Base-by-base conservation (phyloP, 1,140 invertebrate species). In the Globodera rostochiensis region DNA sequence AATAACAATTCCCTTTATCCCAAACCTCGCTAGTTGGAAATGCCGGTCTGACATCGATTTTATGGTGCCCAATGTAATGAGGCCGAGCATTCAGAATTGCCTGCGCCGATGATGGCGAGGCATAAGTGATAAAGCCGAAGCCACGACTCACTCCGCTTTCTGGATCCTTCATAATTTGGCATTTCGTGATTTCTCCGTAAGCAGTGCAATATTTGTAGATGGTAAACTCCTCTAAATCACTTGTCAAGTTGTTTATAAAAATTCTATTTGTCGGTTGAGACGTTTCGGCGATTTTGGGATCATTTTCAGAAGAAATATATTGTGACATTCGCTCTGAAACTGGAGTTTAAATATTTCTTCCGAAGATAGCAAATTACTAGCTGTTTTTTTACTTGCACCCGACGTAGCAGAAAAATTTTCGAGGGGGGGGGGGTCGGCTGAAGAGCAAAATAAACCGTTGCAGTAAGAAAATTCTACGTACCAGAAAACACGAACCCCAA, bases 31-130 rank as follows among this genome's bases (percentile, higher is more conserved):
- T 74, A 45, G 73, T 74, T 19, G 80, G 46, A n/a, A 69, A 53
- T 7, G 64, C 80, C 15, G 67, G 80, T 50, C 67, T 83, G 13
- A 80, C 81, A 50, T 82, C 64, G 45, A 82, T 82, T 74, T 74
- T 82, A 6, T 74, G 79, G 36, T 82, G 69, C 4, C 81, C 81
- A 82, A 82, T 82, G 66, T 82, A 82, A n/a, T 82, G 81, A 5
- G 81, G 81, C 15, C 77, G 46, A 53, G 45, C 81, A 57, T 53
- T 70, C 21, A 81, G 11, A 67, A 82, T 66, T 6, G 60, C 64
- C 60, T 77, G 57, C 11, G 80, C 57, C 8, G 77, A 78, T 3
- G 77, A 78, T 50, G 77, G 49, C 70, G 47, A 64, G 13, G 64
- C 77, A 46, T 66, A 78, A 21, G 60, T 78, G 13, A 78, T 78